Base-by-base conservation (phyloP, 2,113 vertebrate genomes). In the Atrichornis clamosus region DNA sequence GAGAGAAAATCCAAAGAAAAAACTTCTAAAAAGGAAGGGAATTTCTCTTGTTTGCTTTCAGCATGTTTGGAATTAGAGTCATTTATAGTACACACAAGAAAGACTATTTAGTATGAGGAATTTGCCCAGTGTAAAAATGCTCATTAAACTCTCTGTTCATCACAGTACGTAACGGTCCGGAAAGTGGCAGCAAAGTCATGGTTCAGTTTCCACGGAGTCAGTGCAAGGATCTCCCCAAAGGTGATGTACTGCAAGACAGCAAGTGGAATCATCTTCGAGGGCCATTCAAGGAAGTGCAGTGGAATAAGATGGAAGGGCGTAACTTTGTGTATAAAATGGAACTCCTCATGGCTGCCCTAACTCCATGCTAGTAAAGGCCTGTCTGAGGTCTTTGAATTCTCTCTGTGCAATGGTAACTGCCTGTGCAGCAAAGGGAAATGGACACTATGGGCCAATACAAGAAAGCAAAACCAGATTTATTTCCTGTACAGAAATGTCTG, bases 291-390 rank as follows among this genome's bases (percentile, higher is more conserved):
- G 99, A 99, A 94, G 99, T 99, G 46, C 98, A 99, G 94, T 99
- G 99, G 99, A 99, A 98, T 96, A 98, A 98, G 95, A 99, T 99
- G 99, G 99, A 99, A 96, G 99, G 99, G 5, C 98, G 99, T 9
- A 99, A 99, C 97, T 99, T 99, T 56, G 99, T 99, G 17, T 99
- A 99, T 97, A 99, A 99, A 95, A 99, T 99, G 99, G 99, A 99
- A 94, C 98, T 99, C 14, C 98, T 99, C 33, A 99, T 99, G 99
- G 99, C 99, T 1, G 99, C 99, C 1, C 96, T 99, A 11, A 99
- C 99, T 7, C 99, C 99, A 0, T 99, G 99, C 82, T 98, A 96
- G 23, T 97, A 79, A 92, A 37, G 26, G 37, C 41, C 33, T 63
- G 19, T 28, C 28, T 3, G 46, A 11, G 15, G 30, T 24, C 30